Conservation (phyloP, 2,888 invertebrate species). For the Plagodis dolabraria region DNA sequence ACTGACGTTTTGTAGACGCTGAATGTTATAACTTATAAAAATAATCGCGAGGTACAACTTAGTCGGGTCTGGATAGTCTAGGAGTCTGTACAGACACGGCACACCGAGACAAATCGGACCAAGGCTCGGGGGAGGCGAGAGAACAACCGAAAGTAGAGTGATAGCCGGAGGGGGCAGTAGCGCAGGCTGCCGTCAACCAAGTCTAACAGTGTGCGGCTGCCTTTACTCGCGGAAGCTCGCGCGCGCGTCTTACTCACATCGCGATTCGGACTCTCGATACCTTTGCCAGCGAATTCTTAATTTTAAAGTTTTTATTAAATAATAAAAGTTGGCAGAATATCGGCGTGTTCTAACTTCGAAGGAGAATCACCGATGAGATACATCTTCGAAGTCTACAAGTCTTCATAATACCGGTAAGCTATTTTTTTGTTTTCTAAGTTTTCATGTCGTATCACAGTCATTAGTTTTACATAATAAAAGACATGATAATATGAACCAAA, state of each 20-base stretch:
- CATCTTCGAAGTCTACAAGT: slow-evolving; percentile 44
- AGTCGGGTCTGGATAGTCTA: slow-evolving; percentile 56
- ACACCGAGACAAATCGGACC: slow-evolving; percentile 72
- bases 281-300: slow-evolving; percentile 41
- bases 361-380: slow-evolving; percentile 51
- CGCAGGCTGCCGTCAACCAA: slow-evolving; percentile 51
- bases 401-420: slow-evolving; percentile 54
- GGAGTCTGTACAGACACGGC: slow-evolving; percentile 45
- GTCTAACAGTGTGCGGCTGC: slow-evolving; percentile 71
- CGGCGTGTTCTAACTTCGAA: slow-evolving; percentile 42
- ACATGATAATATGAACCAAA: too few relatives aligned
- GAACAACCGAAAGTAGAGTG: slow-evolving; percentile 78
- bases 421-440: slow-evolving; percentile 23
- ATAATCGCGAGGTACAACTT: slow-evolving; percentile 47
- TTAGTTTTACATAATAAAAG: too few relatives aligned
- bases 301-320: slow-evolving; percentile 37
- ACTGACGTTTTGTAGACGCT: slow-evolving; percentile 45
- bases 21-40: slow-evolving; percentile 55
- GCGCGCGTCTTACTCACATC: slow-evolving; percentile 48
- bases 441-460: background rate
- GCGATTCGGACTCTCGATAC: slow-evolving; percentile 44
- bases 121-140: slow-evolving; percentile 71
- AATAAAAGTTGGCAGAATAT: slow-evolving; percentile 37
- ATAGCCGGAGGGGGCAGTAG: slow-evolving; percentile 71
- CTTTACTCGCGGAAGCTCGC: slow-evolving; percentile 67